These are phyloP conservation scores for Biston betularia DNA, from an alignment of 2,888 invertebrate genomes.

Conservation along the genomic window DNA sequence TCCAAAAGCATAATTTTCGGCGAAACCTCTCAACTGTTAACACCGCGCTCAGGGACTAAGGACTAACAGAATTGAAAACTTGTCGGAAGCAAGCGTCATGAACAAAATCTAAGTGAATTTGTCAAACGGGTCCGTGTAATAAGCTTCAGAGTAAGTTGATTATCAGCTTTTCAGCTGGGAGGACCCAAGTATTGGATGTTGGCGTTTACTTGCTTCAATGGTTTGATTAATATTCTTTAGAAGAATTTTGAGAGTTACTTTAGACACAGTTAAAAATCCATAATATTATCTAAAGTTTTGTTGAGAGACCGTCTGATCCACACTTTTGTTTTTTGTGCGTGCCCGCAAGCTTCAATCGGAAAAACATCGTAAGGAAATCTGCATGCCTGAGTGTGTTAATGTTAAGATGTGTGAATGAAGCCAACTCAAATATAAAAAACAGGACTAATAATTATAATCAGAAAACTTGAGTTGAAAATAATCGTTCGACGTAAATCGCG, in stretches of 20 bases:
- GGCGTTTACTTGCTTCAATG: slow-evolving; percentile 1
- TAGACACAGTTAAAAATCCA: background rate
- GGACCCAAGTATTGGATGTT: slow-evolving; percentile 27
- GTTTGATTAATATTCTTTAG: slow-evolving; percentile 6
- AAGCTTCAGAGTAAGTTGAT: slow-evolving; percentile 71
- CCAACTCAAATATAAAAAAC: no score
- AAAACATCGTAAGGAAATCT: no score
- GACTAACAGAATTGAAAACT: slow-evolving; percentile 73
- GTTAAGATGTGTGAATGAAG: no score
- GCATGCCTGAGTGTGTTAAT: no score
- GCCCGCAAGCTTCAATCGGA: no score
- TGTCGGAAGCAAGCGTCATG: slow-evolving; percentile 68
- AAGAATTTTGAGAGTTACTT: background rate
- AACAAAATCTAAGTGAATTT: slow-evolving; percentile 82
- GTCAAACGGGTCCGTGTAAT: slow-evolving; percentile 78
- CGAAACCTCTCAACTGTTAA: slow-evolving; percentile 32
- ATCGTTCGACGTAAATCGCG: no score
- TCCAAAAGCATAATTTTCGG: slow-evolving; percentile 18
- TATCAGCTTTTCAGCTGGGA: slow-evolving; percentile 55
- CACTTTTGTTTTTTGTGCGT: no score
- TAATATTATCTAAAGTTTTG: no score
- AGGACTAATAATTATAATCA: no score
- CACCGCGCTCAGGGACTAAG: slow-evolving; percentile 42
- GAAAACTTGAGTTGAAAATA: background rate
- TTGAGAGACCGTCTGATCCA: no score